Evolutionary conservation across 2,113 vertebrate species (phyloP).

Genomic region (Atractosteus spatula): DNA sequence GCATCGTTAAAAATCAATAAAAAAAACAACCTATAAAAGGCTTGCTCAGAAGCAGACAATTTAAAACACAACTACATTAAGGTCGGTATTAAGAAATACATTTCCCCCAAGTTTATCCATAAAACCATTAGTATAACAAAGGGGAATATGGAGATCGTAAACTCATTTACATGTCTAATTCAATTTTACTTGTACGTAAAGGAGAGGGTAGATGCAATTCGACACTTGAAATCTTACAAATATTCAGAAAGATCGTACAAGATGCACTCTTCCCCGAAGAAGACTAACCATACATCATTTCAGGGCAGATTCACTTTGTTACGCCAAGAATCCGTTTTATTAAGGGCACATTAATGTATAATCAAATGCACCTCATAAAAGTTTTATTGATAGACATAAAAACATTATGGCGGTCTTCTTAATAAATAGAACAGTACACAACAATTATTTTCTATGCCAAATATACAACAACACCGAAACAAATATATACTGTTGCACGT

Average conservation of each 20-base stretch:
- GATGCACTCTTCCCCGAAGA: neutral
- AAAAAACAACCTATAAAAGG: too few species aligned
- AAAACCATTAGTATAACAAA: too few species aligned
- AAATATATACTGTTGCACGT: constrained; percentile 44
- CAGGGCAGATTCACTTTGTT: constrained; percentile 51
- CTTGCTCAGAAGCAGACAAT: too few species aligned
- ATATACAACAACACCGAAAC: constrained; percentile 38
- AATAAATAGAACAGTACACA: constrained; percentile 60
- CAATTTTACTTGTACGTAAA: constrained; percentile 5
- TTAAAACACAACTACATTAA: too few species aligned
- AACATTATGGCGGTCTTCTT: constrained; percentile 85
- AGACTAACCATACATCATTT: constrained; percentile 19
- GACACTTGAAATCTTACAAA: neutral
- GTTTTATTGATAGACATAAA: constrained; percentile 97
- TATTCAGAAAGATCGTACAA: constrained; percentile 2
- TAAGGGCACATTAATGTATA: constrained; percentile 92
- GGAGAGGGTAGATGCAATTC: neutral
- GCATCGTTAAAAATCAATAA: too few species aligned
- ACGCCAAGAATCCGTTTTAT: constrained; percentile 82
- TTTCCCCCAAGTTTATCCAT: too few species aligned
- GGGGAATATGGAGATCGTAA: too few species aligned
- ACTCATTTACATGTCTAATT: too few species aligned
- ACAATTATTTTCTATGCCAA: constrained; percentile 41
- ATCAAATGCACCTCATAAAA: constrained; percentile 99
- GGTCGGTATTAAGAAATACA: too few species aligned